Percentiles rank a stretch among this genome's conserved stretches.
Evolutionary conservation across 2,113 vertebrate genomes (phyloP).

Genomic region (Coturnix japonica): DNA sequence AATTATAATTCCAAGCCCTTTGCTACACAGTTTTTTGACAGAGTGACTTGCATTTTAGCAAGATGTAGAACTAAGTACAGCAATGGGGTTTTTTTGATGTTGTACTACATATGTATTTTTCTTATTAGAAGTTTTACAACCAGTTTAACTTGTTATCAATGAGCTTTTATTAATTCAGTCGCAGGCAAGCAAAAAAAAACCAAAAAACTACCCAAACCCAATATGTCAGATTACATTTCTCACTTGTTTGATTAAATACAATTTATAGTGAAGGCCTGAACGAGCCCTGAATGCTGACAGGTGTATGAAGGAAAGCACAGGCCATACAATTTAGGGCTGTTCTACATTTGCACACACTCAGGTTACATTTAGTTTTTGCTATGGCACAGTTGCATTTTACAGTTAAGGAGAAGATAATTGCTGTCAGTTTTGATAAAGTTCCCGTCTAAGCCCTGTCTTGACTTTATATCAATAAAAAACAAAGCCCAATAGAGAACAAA

Average conservation of each 20-base stretch:
- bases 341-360: not conserved
- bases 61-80: not conserved
- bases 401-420: not conserved
- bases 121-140: not conserved
- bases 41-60: not conserved
- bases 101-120: not conserved
- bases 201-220: not conserved
- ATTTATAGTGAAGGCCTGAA: not conserved
- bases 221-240: not conserved
- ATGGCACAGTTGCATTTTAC: not conserved
- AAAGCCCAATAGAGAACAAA: not conserved
- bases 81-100: not conserved
- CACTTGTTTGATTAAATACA: not conserved
- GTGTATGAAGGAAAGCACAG: not conserved
- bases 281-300: not conserved
- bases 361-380: not conserved
- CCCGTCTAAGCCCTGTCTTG: not conserved
- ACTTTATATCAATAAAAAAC: not conserved
- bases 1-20: constrained; percentile 24
- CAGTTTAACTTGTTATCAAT: not conserved
- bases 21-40: not conserved
- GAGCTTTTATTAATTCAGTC: not conserved
- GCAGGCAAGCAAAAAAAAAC: not conserved
- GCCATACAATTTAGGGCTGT: not conserved
- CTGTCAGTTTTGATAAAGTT: not conserved